Base-by-base conservation (phyloP, 2,797 vertebrate species). In the Acanthiza pusilla region DNA sequence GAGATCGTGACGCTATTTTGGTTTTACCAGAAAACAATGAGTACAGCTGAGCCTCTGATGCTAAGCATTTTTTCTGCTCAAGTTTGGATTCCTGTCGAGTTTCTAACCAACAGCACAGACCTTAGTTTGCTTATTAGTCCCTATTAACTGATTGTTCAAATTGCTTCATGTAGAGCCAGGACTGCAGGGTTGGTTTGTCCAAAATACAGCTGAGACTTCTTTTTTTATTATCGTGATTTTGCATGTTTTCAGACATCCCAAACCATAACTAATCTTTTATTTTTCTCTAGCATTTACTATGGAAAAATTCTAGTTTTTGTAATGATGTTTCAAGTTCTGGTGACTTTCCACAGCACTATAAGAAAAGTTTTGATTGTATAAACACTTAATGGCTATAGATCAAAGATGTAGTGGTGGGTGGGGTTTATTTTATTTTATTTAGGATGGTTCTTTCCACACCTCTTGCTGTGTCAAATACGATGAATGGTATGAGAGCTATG, bases 1-100 rank as follows among this genome's bases (percentile, higher is more conserved):
- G 53, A 71, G 32, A 88, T 89, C 12, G 0, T 89, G 65, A 74
- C 2, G 1, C 42, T 96, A 25, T 78, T 94, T 94, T 89, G 72
- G 75, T 91, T 94, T 94, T 89, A 89, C 91, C 78, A 88, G 93
- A 89, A 89, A 88, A 93, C 94, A 93, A 65, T 91, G 85, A 58
- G 57, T 60, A 55, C 51, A 94, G 81, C 89, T 93, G 89, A 95
- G 58, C 30, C 8, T 79, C 68, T 80, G 21, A 85, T 68, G 75
- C 76, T 88, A 62, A 72, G 66, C 68, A 72, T 88, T 92, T 93
- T 93, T 91, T 78, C 50, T 66, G 54, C 61, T 88, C 81, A 62
- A 2, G 17, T 93, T 89, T 0, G 1, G 54, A 93, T 95, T 94
- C 78, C 75, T 86, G 43, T 32, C 2, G 1, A 88, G 54, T 90